These are phyloP conservation scores for Pachyuromys duprasi DNA, from an alignment of 2,797 vertebrate species.

Conservation along the genomic window DNA sequence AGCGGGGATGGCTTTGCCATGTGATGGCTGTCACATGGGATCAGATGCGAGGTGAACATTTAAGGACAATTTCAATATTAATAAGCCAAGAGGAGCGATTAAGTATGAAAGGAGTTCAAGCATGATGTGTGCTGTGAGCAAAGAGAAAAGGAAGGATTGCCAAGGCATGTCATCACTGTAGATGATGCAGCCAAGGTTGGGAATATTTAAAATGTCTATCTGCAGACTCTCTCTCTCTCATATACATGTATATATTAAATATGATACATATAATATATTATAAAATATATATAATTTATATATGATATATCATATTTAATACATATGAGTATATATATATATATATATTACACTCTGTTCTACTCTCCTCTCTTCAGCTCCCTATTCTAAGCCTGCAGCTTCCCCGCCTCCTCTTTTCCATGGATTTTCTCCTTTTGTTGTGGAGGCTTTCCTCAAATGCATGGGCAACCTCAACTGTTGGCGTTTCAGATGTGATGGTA, in stretches of 20 bases:
- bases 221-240: neutral
- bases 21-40: neutral
- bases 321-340: too few species aligned
- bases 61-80: neutral
- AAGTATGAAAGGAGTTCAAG: neutral
- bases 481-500: neutral
- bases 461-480: neutral
- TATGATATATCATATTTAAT: too few species aligned
- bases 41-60: neutral
- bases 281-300: too few species aligned
- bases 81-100: neutral
- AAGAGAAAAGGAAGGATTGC: neutral
- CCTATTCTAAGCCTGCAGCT: neutral
- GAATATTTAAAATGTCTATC: neutral
- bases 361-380: neutral
- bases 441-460: neutral
- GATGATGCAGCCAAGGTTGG: neutral
- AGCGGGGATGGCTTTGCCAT: neutral
- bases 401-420: neutral
- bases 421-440: neutral
- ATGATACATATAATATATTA: too few species aligned
- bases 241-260: too few species aligned
- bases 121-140: neutral
- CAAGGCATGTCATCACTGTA: neutral
- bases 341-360: neutral